Base-by-base conservation (phyloP, 2,888 invertebrate genomes). In the Serrognathus titanus region DNA sequence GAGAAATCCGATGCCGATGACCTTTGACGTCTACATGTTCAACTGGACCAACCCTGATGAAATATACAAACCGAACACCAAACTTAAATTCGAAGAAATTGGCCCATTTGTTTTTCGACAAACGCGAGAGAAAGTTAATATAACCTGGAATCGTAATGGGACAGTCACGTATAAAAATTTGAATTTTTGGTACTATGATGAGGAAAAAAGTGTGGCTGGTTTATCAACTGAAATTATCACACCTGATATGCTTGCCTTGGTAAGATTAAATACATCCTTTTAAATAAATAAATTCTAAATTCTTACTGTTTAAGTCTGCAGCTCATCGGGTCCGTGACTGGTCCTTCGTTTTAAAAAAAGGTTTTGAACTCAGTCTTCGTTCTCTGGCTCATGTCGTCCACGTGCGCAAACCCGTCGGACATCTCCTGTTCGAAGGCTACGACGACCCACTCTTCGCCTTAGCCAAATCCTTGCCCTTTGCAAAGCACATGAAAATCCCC, bases 351-450 rank as follows among this genome's bases (percentile, higher is more conserved):
- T 75, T 81, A 40, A 85, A 85, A 64, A 81, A 80, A 54, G 80
- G 82, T 3, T 75, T 90, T 6, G 85, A 87, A 0, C 74, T 85
- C 59, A 79, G 85, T 0, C 70, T 90, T 9, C 76, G 67, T n/a
- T 55, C 81, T 63, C 82, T 84, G 46, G 76, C 81, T 9, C 82
- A 85, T 50, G 75, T 80, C 8, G 73, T 89, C 12, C 77, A 83
- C 2, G 80, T 87, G 1, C 83, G 83, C 0, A 88, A 84, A 71
- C 80, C 83, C 0, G 88, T 86, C 0, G 81, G 84, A 3, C 83
- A 93, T 69, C 76, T 92, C 12, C 79, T 94, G 0, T 92, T 94
- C 69, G 87, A 88, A 1, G 94, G 94, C 0, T 94, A 92, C 71
- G 80, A 83, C 1, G 94, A 94, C 72, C 77, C 84, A 0, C 74